These are phyloP conservation scores for Euwallacea similis DNA, from an alignment of 1,140 invertebrate species.

Conservation along the genomic window DNA sequence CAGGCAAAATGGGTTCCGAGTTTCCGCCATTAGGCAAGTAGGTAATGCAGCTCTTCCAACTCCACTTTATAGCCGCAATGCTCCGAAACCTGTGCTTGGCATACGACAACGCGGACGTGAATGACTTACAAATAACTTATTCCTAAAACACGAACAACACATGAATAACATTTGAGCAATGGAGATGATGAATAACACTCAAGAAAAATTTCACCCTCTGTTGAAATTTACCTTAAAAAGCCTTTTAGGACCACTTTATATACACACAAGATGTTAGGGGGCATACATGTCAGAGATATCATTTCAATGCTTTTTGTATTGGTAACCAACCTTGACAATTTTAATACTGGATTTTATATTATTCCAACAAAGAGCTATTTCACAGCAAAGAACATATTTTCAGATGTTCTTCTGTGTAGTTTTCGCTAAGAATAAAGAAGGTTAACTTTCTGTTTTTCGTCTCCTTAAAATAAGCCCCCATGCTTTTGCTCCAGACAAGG, in stretches of 20 bases:
- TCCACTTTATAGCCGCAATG: conserved; percentile 53
- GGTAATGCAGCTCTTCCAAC: conserved; percentile 40
- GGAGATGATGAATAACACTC: conserved; percentile 42
- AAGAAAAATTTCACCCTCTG: conserved; percentile 35
- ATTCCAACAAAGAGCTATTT: too few species aligned
- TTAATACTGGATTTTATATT: conserved; percentile 4
- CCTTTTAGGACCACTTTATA: conserved; percentile 20
- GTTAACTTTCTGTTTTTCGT: conserved; percentile 32
- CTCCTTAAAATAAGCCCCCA: conserved; percentile 9
- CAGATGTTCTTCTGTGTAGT: conserved; percentile 21
- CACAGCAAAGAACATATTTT: not conserved
- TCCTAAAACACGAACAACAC: conserved; percentile 56
- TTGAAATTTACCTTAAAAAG: conserved; percentile 30
- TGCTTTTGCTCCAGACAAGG: conserved; percentile 36
- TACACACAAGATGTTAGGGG: not conserved
- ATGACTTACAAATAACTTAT: conserved; percentile 53
- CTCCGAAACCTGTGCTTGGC: conserved; percentile 46
- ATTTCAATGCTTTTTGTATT: too few species aligned
- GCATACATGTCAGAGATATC: conserved; percentile 15
- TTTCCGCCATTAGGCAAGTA: conserved; percentile 14
- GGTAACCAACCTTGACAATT: too few species aligned
- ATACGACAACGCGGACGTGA: conserved; percentile 51
- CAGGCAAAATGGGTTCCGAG: not conserved
- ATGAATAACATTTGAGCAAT: conserved; percentile 52
- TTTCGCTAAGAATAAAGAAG: conserved; percentile 28